A percentile compares a stretch with the other conserved stretches of the same genome.
Conservation (phyloP, 2,113 vertebrate genomes). For the Heterocephalus glaber region DNA sequence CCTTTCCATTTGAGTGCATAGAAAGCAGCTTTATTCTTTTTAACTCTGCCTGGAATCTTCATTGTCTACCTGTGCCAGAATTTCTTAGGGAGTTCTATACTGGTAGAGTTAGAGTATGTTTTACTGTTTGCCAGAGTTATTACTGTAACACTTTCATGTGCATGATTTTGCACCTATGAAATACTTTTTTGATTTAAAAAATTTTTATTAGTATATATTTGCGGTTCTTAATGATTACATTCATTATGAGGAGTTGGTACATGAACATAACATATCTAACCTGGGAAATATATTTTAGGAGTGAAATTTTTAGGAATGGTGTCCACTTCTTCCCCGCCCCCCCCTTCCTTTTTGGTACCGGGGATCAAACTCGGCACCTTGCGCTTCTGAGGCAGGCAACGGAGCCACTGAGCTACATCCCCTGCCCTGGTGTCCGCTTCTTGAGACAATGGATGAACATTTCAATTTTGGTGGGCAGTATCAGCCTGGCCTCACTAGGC, state of each 20-base stretch:
- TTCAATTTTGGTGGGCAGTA: neutral
- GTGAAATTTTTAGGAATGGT: neutral
- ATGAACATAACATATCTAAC: neutral
- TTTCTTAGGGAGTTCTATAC: neutral
- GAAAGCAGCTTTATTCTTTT: neutral
- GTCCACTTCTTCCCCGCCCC: no score
- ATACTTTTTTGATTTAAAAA: neutral
- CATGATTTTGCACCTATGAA: neutral
- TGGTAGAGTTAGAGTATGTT: neutral
- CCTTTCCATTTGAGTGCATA: neutral
- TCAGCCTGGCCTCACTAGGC: rapidly evolving
- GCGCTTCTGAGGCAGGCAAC: no score
- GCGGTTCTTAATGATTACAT: neutral
- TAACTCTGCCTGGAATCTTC: rapidly evolving
- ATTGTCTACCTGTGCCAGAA: neutral
- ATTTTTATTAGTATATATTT: neutral
- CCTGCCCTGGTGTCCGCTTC: neutral
- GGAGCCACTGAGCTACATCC: no score
- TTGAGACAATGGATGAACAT: rapidly evolving
- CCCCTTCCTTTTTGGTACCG: no score
- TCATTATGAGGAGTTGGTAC: neutral
- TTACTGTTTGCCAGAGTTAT: neutral
- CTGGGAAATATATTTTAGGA: neutral
- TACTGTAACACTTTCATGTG: rapidly evolving
- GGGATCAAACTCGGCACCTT: no score